Conservation (phyloP, 1,140 invertebrate species). For the Conus ventricosus region DNA sequence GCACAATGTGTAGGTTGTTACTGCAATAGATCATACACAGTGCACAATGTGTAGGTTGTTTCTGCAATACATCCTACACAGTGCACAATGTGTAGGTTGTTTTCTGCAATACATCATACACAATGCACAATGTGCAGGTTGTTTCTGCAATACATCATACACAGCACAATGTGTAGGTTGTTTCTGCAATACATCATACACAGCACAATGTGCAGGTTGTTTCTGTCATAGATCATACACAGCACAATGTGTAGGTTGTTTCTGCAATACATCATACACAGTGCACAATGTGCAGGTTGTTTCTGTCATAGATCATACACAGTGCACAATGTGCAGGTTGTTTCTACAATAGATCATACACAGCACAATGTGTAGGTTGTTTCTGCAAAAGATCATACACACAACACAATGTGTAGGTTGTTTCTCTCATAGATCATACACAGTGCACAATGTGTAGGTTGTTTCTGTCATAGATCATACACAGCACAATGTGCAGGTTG, state of each 20-base stretch:
- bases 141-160: conserved; percentile 58
- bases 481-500: too few relatives aligned
- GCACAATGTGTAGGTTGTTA: neutral
- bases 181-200: conserved; percentile 29
- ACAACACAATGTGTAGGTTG: conserved; percentile 75
- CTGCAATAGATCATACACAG: neutral
- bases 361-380: neutral
- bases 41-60: too few relatives aligned
- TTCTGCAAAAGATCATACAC: conserved; percentile 65
- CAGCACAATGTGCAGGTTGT: conserved; percentile 53
- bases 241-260: neutral
- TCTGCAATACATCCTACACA: too few relatives aligned
- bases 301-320: too few relatives aligned
- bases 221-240: conserved; percentile 47
- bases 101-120: too few relatives aligned
- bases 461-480: neutral
- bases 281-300: too few relatives aligned
- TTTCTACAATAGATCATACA: neutral
- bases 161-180: conserved; percentile 74
- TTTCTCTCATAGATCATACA: conserved; percentile 58
- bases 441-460: neutral
- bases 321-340: too few relatives aligned
- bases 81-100: too few relatives aligned
- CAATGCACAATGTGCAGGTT: too few relatives aligned
- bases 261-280: neutral